These are phyloP conservation scores for Macrophya alboannulata DNA, from an alignment of 2,888 invertebrate species.

Conservation along the genomic window DNA sequence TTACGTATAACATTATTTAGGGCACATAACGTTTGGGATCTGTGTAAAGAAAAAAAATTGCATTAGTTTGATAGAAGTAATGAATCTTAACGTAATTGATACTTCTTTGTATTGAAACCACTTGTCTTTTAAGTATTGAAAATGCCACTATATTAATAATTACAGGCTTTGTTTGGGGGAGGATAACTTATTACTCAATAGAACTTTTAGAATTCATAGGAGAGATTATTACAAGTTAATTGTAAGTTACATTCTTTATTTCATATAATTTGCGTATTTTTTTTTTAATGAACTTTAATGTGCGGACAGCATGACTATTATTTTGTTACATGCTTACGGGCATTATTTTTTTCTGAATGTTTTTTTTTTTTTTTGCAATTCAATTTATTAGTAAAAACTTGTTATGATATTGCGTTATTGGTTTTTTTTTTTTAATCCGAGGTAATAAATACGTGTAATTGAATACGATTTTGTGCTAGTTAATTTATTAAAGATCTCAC, in stretches of 20 bases:
- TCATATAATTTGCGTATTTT: slow-evolving; percentile 29
- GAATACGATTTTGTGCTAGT: slow-evolving; percentile 29
- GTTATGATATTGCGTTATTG: slow-evolving; percentile 1
- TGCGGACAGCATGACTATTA: neutral
- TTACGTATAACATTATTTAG: slow-evolving; percentile 15
- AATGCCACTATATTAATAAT: neutral
- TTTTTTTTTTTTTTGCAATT: neutral
- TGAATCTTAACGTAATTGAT: neutral
- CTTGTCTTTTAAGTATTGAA: neutral
- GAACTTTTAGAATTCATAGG: slow-evolving; percentile 24
- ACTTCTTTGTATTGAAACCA: neutral
- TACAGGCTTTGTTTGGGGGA: slow-evolving; percentile 16
- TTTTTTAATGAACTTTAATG: neutral
- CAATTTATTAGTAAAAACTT: slow-evolving; percentile 9
- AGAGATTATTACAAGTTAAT: slow-evolving; percentile 29
- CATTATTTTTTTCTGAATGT: neutral
- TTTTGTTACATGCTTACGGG: neutral
- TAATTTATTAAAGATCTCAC: slow-evolving; percentile 17
- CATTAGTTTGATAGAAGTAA: neutral
- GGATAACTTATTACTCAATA: slow-evolving; percentile 25
- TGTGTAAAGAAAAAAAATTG: slow-evolving; percentile 17
- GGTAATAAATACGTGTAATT: slow-evolving; percentile 32
- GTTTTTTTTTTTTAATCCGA: neutral
- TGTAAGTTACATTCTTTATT: slow-evolving; percentile 13
- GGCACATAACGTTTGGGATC: slow-evolving; percentile 25